A percentile compares a stretch with the other conserved stretches of the same genome.
Conservation (phyloP, 2,113 vertebrate genomes). For the Microcebus jonahi region DNA sequence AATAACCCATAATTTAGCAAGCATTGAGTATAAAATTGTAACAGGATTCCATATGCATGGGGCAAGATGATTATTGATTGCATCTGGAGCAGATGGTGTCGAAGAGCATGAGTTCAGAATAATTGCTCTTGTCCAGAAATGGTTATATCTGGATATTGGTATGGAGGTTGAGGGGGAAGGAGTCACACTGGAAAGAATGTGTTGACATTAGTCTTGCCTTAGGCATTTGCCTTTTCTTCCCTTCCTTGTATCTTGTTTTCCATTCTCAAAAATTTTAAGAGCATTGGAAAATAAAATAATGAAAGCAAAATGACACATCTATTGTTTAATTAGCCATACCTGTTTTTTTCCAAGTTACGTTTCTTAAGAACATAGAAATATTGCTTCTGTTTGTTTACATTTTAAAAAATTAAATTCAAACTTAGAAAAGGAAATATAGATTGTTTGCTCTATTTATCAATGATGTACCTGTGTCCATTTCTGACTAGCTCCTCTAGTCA, state of each 20-base stretch:
- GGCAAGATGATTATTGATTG: background rate
- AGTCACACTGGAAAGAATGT: background rate
- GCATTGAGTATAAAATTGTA: background rate
- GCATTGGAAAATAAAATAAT: conserved; percentile 42
- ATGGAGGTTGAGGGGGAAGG: background rate
- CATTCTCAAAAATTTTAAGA: background rate
- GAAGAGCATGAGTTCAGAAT: background rate
- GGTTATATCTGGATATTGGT: background rate
- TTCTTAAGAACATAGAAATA: conserved; percentile 20
- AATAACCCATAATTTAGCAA: background rate
- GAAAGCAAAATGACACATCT: conserved; percentile 30
- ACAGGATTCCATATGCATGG: background rate
- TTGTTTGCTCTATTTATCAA: background rate
- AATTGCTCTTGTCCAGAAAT: background rate
- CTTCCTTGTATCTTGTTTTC: conserved; percentile 7
- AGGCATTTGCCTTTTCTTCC: background rate
- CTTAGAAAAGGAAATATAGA: background rate
- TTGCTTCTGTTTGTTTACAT: conserved; percentile 57
- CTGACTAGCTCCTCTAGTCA: background rate
- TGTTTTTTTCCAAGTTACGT: conserved; percentile 45
- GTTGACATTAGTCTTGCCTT: background rate
- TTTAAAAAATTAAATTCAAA: conserved; percentile 37
- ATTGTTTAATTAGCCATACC: conserved; percentile 1
- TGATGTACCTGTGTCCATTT: background rate
- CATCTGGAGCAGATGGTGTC: background rate